Conservation (phyloP, 2,797 vertebrate genomes). For the Enteromius treurensis region DNA sequence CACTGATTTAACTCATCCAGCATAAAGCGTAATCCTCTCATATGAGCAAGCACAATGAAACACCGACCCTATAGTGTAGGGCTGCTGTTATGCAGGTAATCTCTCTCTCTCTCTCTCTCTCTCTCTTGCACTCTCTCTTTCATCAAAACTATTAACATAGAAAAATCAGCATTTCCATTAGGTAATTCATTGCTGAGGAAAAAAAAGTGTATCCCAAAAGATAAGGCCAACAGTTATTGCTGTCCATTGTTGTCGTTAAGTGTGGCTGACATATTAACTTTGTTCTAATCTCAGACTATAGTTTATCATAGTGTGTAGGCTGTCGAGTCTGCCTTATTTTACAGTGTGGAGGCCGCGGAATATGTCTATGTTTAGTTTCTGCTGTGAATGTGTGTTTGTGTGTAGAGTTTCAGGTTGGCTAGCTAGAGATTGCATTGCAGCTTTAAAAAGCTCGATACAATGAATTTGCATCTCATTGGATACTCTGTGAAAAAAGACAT, state of each 20-base stretch:
- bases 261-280: not conserved
- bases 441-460: not conserved
- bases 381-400: not conserved
- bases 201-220: slow-evolving; percentile 1
- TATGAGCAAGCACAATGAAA: slow-evolving; percentile 22
- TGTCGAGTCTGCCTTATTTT: not conserved
- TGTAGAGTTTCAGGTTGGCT: not conserved
- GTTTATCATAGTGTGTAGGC: not conserved
- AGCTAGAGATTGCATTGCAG: not conserved
- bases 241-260: not conserved
- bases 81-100: slow-evolving; percentile 42
- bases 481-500: not conserved
- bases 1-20: slow-evolving; percentile 42
- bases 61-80: not conserved
- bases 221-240: not conserved
- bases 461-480: not conserved
- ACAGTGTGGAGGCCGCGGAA: not conserved
- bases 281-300: slow-evolving; percentile 21
- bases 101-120: slow-evolving; percentile 43
- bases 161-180: not conserved
- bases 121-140: slow-evolving; percentile 20
- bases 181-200: not conserved
- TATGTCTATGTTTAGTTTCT: slow-evolving; percentile 13
- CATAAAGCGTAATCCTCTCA: slow-evolving; percentile 39
- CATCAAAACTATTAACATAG: slow-evolving; percentile 18